phyloP scores from a whole-genome alignment of 35 echinoderm and acorn worm species.

The Apostichopus japonicus region DNA sequence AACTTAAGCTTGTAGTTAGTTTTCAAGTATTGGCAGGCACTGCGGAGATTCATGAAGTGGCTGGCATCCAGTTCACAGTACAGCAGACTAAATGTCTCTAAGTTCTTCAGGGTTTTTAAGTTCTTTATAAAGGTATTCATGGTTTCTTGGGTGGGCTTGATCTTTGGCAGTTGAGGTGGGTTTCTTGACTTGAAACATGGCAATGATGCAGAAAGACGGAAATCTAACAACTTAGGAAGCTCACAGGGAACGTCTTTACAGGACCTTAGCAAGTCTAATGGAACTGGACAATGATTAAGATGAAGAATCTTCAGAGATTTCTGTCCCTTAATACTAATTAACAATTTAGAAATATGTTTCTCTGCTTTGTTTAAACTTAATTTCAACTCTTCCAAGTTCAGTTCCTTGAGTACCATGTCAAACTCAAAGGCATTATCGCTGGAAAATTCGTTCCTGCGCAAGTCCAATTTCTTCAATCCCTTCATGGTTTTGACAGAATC shows the following conservation, averaged over 20 bases:
- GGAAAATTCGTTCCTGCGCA: constrained; percentile 30
- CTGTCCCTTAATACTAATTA: constrained; percentile 10
- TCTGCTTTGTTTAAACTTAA: constrained; percentile 19
- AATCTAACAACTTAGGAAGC: constrained; percentile 11
- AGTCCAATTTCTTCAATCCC: constrained; percentile 4
- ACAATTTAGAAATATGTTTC: neutral
- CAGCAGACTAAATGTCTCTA: constrained; percentile 18
- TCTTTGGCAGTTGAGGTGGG: neutral
- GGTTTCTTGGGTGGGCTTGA: neutral
- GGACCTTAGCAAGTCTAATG: neutral
- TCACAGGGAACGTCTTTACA: neutral
- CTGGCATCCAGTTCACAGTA: constrained; percentile 23
- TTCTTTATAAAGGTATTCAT: neutral
- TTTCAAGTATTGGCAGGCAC: neutral
- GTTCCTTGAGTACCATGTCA: neutral
- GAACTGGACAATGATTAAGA: constrained; percentile 33
- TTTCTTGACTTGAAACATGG: neutral
- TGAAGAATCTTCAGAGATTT: constrained; percentile 19
- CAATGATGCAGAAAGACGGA: constrained; percentile 13
- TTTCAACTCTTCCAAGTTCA: constrained; percentile 28
- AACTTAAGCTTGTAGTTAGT: neutral
- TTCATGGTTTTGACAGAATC: neutral
- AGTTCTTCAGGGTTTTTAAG: neutral
- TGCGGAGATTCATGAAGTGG: neutral
- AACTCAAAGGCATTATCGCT: neutral